Conservation (phyloP, 2,888 invertebrate species). For the Lepidochitona cinerea region DNA sequence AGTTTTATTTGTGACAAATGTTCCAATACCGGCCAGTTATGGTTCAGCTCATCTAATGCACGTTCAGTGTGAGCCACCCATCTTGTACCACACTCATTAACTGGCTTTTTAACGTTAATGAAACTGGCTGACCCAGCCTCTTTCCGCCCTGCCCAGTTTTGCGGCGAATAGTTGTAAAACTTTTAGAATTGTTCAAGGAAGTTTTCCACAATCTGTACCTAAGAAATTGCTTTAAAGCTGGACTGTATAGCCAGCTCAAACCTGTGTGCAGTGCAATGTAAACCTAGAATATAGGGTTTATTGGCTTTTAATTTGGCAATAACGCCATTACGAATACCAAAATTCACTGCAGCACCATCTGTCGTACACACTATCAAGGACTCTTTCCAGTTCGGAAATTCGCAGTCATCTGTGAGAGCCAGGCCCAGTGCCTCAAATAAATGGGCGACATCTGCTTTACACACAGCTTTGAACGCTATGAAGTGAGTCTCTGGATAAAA, state of each 20-base stretch:
- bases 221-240: not conserved
- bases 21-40: not conserved
- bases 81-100: not conserved
- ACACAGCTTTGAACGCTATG: not conserved
- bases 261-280: not conserved
- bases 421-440: not conserved
- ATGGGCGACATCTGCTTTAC: not conserved
- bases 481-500: not conserved
- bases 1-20: not conserved
- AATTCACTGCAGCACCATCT: not conserved
- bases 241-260: not conserved
- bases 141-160: not conserved
- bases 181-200: not conserved
- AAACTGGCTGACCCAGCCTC: not conserved
- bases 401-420: not conserved
- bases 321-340: not conserved
- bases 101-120: not conserved
- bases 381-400: not conserved
- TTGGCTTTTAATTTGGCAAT: not conserved
- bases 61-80: not conserved
- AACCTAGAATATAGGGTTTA: not conserved
- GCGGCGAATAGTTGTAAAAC: not conserved
- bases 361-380: not conserved
- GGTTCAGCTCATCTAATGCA: not conserved
- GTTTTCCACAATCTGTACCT: not conserved